phyloP scores from a whole-genome alignment of 2,888 invertebrate genomes.

The Chloroclysta siterata region DNA sequence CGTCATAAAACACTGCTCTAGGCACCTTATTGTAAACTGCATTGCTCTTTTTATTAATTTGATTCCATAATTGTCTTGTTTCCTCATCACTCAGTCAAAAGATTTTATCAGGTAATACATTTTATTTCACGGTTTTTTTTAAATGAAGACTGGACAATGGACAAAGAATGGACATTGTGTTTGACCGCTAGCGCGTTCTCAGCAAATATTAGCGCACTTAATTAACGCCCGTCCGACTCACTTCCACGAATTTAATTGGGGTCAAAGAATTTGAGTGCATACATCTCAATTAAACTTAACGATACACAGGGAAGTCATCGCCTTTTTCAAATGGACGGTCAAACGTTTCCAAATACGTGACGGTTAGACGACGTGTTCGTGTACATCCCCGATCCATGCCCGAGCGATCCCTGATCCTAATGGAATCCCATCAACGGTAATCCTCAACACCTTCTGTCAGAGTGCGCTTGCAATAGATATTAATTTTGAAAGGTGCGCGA shows the following conservation, averaged over 20 bases:
- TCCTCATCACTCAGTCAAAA: conserved; percentile 25
- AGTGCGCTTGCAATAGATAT: conserved; percentile 73
- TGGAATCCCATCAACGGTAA: conserved; percentile 55
- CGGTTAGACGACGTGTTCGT: conserved; percentile 14
- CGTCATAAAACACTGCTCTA: conserved; percentile 11
- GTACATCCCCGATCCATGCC: too few relatives aligned
- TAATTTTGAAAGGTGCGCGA: conserved; percentile 78
- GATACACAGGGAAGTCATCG: conserved; percentile 57
- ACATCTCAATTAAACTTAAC: conserved; percentile 77
- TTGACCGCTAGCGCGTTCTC: conserved; percentile 60
- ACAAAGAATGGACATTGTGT: conserved; percentile 53
- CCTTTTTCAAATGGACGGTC: conserved; percentile 46
- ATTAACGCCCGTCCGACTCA: conserved; percentile 74
- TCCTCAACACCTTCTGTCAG: conserved; percentile 57
- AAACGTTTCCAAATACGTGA: conserved; percentile 31
- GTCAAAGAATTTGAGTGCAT: conserved; percentile 82
- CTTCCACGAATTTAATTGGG: conserved; percentile 82
- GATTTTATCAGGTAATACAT: conserved; percentile 35
- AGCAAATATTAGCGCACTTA: conserved; percentile 76
- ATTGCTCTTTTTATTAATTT: conserved; percentile 18
- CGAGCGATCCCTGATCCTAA: conserved; percentile 15
- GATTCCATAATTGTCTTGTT: conserved; percentile 13
- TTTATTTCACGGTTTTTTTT: conserved; percentile 31
- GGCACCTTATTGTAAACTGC: conserved; percentile 8
- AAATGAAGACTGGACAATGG: conserved; percentile 47